Conservation (phyloP, 2,888 invertebrate species). For the Tiphia femorata region DNA sequence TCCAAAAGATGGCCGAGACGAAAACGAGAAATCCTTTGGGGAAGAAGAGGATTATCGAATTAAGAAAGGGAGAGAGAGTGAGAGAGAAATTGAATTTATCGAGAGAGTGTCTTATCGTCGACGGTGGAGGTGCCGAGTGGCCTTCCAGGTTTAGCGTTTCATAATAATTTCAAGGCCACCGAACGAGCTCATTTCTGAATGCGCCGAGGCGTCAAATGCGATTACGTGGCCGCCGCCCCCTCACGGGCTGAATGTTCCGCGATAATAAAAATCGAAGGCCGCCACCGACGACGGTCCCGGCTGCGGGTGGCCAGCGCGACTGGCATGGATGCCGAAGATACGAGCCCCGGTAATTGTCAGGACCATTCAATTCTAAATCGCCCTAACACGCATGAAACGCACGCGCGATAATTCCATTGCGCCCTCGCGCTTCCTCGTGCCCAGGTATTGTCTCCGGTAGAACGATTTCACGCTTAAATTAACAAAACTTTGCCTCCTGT, state of each 20-base stretch:
- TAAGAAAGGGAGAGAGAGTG: not conserved
- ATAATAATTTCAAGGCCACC: constrained; percentile 54
- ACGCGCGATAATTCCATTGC: not conserved
- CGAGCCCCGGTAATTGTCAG: constrained; percentile 21
- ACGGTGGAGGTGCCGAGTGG: not conserved
- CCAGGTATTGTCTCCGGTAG: constrained; percentile 22
- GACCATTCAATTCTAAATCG: constrained; percentile 38
- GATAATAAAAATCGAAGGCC: constrained; percentile 55
- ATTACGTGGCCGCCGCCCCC: constrained; percentile 50
- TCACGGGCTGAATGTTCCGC: constrained; percentile 43
- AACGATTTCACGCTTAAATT: constrained; percentile 41
- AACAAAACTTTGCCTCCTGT: constrained; percentile 11
- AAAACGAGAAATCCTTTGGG: too few species aligned
- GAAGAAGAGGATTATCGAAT: constrained; percentile 2
- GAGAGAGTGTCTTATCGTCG: constrained; percentile 6
- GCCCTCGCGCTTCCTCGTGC: not conserved
- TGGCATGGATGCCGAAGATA: constrained; percentile 32
- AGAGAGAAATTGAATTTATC: not conserved
- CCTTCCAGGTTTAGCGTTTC: constrained; percentile 35
- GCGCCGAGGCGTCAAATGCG: constrained; percentile 57
- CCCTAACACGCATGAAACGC: constrained; percentile 19
- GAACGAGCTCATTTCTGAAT: constrained; percentile 59
- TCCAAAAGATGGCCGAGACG: too few species aligned
- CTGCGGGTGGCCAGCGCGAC: too few species aligned
- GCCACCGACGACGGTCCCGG: constrained; percentile 17